phyloP scores from a whole-genome alignment of 2,797 vertebrate species.

The Corythornis leucogaster region DNA sequence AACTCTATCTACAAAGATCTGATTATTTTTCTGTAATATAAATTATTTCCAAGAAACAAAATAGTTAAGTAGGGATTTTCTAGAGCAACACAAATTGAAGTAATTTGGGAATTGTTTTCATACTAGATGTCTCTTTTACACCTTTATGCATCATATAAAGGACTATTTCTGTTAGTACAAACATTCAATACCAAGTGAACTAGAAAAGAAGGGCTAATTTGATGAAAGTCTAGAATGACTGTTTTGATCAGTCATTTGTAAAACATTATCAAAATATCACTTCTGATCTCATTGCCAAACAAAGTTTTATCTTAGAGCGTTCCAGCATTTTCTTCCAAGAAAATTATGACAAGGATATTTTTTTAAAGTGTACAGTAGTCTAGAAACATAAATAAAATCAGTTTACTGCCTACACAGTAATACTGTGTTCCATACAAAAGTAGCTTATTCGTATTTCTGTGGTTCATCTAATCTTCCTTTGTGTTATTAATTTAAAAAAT shows the following conservation, averaged over 20 bases:
- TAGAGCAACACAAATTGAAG: not conserved
- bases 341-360: not conserved
- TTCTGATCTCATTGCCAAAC: not conserved
- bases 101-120: not conserved
- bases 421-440: not conserved
- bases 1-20: not conserved
- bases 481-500: constrained; percentile 4
- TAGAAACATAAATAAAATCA: not conserved
- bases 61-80: not conserved
- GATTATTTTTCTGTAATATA: not conserved
- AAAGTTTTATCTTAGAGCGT: not conserved
- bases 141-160: not conserved
- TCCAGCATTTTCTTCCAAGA: not conserved
- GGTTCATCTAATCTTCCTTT: constrained; percentile 13
- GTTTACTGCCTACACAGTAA: not conserved
- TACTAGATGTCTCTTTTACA: not conserved
- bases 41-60: not conserved
- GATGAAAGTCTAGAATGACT: not conserved
- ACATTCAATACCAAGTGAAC: not conserved
- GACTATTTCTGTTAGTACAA: not conserved
- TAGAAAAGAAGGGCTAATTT: not conserved
- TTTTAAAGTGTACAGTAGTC: not conserved
- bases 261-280: not conserved
- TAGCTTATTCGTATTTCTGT: not conserved
- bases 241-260: not conserved